phyloP scores from a whole-genome alignment of 2,797 vertebrate species.

The Thripadectes ignobilis region DNA sequence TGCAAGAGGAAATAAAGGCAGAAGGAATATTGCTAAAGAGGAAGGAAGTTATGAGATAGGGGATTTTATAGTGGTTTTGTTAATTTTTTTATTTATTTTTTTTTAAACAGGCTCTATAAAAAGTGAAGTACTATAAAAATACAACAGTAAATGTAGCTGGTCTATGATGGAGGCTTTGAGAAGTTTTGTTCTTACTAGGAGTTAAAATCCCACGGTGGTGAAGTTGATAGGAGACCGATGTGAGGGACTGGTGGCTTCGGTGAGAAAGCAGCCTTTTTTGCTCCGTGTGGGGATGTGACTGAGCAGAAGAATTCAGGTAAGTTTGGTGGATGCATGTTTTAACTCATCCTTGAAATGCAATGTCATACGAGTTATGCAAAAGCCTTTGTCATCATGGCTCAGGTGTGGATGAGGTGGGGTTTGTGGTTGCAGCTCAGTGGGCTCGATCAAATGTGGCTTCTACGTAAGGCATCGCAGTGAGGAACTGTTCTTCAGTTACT shows the following conservation, averaged over 20 bases:
- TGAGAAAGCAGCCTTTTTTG: not conserved
- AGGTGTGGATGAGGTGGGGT: not conserved
- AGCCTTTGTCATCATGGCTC: not conserved
- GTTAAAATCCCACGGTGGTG: not conserved
- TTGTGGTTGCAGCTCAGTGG: not conserved
- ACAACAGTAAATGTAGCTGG: not conserved
- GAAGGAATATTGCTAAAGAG: not conserved
- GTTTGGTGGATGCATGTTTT: not conserved
- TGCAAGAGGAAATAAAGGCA: not conserved
- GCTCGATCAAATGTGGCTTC: not conserved
- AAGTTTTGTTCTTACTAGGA: not conserved
- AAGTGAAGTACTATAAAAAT: not conserved
- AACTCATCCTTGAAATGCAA: not conserved
- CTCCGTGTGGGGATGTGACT: accelerated
- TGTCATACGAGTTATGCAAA: not conserved
- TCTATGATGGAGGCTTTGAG: not conserved
- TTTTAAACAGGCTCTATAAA: not conserved
- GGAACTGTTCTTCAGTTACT: not conserved
- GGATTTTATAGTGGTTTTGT: not conserved
- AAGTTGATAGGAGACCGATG: not conserved
- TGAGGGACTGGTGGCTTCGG: not conserved
- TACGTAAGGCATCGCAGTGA: not conserved
- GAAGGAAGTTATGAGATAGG: not conserved
- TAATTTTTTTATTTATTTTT: not conserved
- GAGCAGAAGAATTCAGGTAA: not conserved